These are phyloP conservation scores for Argyresthia goedartella DNA, from an alignment of 2,888 invertebrate species.

Conservation along the genomic window DNA sequence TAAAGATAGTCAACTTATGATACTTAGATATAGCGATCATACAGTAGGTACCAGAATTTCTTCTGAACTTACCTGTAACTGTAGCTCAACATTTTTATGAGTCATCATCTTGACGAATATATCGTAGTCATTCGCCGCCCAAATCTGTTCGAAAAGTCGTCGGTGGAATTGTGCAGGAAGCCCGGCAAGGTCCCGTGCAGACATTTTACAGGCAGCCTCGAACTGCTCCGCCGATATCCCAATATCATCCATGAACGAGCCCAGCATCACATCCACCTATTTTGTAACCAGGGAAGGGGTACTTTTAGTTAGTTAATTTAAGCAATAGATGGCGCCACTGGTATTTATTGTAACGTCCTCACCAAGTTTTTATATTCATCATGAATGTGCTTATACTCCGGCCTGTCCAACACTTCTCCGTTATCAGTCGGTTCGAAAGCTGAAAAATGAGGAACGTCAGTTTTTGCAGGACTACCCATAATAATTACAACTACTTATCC, in stretches of 20 bases:
- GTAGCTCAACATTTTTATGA: slow-evolving; percentile 91
- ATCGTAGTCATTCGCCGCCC: slow-evolving; percentile 93
- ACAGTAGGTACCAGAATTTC: no score
- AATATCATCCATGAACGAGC: slow-evolving; percentile 94
- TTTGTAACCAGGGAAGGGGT: background rate
- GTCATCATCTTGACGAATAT: slow-evolving; percentile 95
- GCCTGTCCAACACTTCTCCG: slow-evolving; percentile 75
- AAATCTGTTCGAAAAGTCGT: slow-evolving; percentile 79
- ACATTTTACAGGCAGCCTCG: slow-evolving; percentile 79
- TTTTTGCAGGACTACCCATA: background rate
- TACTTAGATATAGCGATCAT: no score
- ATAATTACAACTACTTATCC: background rate
- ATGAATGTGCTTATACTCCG: slow-evolving; percentile 83
- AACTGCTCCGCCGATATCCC: slow-evolving; percentile 90
- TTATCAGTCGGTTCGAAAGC: slow-evolving; percentile 86
- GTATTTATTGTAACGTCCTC: slow-evolving; percentile 20
- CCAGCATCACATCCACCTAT: slow-evolving; percentile 89
- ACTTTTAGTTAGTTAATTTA: no score
- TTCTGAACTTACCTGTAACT: slow-evolving; percentile 66
- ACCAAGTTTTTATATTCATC: slow-evolving; percentile 91
- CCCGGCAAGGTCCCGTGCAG: slow-evolving; percentile 54
- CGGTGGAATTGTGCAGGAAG: slow-evolving; percentile 73
- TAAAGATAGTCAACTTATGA: no score
- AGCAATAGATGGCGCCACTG: no score
- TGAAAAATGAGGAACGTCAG: slow-evolving; percentile 32